A percentile compares a stretch with the other conserved stretches of the same genome.
These are phyloP conservation scores for Anadara kagoshimensis DNA, from an alignment of 1,140 invertebrate genomes.

Conservation along the genomic window DNA sequence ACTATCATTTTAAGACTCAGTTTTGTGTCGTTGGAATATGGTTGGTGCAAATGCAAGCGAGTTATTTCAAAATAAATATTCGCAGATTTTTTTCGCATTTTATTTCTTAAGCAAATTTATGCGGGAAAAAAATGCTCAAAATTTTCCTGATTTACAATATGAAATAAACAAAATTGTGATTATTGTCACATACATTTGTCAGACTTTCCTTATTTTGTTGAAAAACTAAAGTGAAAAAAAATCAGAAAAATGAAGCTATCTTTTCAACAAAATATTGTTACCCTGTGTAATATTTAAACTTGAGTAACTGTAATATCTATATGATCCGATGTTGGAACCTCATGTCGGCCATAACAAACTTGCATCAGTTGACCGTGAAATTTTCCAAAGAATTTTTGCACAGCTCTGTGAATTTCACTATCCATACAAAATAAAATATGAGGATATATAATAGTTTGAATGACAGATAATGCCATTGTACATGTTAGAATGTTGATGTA, in stretches of 20 bases:
- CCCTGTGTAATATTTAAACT: slow-evolving; percentile 9
- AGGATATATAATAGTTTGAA: slow-evolving; percentile 66
- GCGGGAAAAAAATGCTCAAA: too few relatives aligned
- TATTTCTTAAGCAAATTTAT: too few relatives aligned
- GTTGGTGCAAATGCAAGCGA: too few relatives aligned
- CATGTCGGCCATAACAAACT: slow-evolving; percentile 40
- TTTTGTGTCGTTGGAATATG: too few relatives aligned
- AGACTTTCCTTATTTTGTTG: background rate
- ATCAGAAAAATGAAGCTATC: background rate
- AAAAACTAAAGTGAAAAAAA: background rate
- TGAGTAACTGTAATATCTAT: slow-evolving; percentile 33
- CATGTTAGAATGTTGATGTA: slow-evolving; percentile 62
- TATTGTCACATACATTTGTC: too few relatives aligned
- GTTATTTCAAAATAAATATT: too few relatives aligned
- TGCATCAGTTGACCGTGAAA: slow-evolving; percentile 32
- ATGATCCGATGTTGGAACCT: slow-evolving; percentile 41
- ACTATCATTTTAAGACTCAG: too few relatives aligned
- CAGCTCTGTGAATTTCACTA: slow-evolving; percentile 48
- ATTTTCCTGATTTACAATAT: too few relatives aligned
- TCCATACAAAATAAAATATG: slow-evolving; percentile 63
- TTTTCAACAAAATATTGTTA: background rate
- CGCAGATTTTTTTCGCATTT: too few relatives aligned
- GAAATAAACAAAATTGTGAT: too few relatives aligned
- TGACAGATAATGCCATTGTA: slow-evolving; percentile 57
- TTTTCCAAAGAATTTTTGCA: slow-evolving; percentile 46